These are phyloP conservation scores for Nezara viridula DNA, from an alignment of 2,888 invertebrate genomes.

Conservation along the genomic window DNA sequence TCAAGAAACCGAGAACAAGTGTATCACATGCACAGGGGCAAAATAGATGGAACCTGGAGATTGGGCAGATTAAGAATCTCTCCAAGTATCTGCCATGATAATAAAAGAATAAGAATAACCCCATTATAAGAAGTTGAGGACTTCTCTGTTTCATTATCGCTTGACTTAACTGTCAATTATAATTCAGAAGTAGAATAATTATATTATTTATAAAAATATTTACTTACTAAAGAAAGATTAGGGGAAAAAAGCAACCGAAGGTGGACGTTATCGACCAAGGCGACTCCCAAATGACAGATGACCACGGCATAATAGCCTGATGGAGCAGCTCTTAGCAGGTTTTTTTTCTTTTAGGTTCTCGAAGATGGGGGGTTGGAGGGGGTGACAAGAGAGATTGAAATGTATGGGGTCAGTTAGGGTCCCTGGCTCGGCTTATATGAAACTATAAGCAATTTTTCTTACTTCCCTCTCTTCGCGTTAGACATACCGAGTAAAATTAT, in stretches of 20 bases:
- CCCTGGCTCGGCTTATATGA: background rate
- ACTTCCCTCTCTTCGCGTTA: background rate
- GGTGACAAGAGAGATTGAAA: slow-evolving; percentile 54
- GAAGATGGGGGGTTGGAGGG: background rate
- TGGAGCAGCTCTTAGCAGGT: slow-evolving; percentile 57
- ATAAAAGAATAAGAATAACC: too few species aligned
- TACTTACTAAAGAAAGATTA: background rate
- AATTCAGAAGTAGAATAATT: too few species aligned
- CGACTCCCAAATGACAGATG: slow-evolving; percentile 53
- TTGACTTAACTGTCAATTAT: too few species aligned
- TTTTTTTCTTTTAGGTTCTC: background rate
- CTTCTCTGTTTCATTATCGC: too few species aligned
- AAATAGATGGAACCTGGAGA: too few species aligned
- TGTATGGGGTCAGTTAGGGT: slow-evolving; percentile 51
- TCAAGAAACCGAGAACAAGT: too few species aligned
- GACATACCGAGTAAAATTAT: background rate
- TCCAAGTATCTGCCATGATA: too few species aligned
- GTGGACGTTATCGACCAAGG: slow-evolving; percentile 42
- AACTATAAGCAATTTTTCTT: slow-evolving; percentile 51
- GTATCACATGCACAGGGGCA: too few species aligned
- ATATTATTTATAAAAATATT: too few species aligned
- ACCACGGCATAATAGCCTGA: slow-evolving; percentile 56
- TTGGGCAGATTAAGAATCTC: too few species aligned
- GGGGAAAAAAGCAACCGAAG: background rate
- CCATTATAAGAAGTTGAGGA: too few species aligned